phyloP scores from a whole-genome alignment of 1,140 invertebrate species.

The Drosophila kikkawai region DNA sequence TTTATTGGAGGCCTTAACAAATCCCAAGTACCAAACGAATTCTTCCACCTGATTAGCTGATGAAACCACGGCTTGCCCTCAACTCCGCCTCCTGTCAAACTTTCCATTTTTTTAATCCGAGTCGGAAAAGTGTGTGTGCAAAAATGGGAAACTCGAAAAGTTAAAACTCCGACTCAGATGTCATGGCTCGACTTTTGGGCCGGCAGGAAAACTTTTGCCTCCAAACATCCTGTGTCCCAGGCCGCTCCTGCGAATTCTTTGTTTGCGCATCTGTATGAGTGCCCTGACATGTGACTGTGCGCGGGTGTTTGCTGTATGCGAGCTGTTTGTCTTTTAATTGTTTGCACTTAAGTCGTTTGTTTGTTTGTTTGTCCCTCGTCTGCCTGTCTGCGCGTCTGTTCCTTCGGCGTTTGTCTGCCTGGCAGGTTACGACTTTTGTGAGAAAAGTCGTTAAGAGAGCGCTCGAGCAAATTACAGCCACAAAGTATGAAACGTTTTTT shows the following conservation, averaged over 20 bases:
- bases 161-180: constrained; percentile 66
- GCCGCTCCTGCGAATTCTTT: constrained; percentile 47
- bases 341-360: constrained; percentile 75
- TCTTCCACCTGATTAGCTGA: constrained; percentile 12
- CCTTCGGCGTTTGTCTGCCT: constrained; percentile 35
- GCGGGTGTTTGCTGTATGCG: constrained; percentile 28
- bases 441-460: constrained; percentile 70
- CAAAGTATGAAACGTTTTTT: constrained; percentile 59
- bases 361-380: constrained; percentile 46
- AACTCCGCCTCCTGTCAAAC: constrained; percentile 5
- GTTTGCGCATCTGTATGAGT: constrained; percentile 46
- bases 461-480: constrained; percentile 71
- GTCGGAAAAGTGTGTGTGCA: constrained; percentile 31
- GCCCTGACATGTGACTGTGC: constrained; percentile 22
- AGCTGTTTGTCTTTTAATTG: constrained; percentile 83
- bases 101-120: constrained; percentile 45
- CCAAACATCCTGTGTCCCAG: constrained; percentile 41
- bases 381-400: constrained; percentile 36
- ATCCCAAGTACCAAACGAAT: neutral
- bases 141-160: constrained; percentile 33
- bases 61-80: neutral
- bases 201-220: constrained; percentile 56
- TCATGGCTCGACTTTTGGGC: constrained; percentile 72
- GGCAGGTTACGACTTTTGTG: constrained; percentile 75
- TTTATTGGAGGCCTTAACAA: constrained; percentile 4